Conservation (phyloP, 2,888 invertebrate species). For the Eutolmus rufibarbis region DNA sequence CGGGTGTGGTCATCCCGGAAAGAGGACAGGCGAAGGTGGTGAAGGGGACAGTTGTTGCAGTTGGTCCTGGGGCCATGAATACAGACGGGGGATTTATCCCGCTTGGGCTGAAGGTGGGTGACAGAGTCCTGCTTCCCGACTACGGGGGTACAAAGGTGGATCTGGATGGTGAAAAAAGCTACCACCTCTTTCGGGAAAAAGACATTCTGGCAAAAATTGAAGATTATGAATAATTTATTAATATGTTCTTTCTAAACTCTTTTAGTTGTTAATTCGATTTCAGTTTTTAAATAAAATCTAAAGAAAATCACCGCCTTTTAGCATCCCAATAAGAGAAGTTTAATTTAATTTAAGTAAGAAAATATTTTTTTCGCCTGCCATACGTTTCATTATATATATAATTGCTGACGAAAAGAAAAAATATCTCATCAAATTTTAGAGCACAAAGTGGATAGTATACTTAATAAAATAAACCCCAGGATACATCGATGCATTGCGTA, state of each 20-base stretch:
- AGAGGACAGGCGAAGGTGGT: not conserved
- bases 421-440: too few relatives aligned
- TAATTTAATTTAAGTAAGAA: too few relatives aligned
- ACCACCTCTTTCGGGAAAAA: not conserved
- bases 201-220: slow-evolving; percentile 17
- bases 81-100: not conserved
- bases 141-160: not conserved
- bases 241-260: not conserved
- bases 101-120: not conserved
- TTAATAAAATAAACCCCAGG: too few relatives aligned
- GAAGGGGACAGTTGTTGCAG: not conserved
- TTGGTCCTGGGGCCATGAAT: slow-evolving; percentile 8
- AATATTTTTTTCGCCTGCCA: too few relatives aligned
- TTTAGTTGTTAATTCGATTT: not conserved
- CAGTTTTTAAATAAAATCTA: not conserved
- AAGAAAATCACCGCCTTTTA: not conserved
- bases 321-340: too few relatives aligned
- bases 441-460: too few relatives aligned
- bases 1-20: slow-evolving; percentile 13
- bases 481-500: too few relatives aligned
- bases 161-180: not conserved
- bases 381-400: too few relatives aligned
- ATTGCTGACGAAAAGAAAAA: too few relatives aligned
- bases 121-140: slow-evolving; percentile 7
- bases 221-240: not conserved